Evolutionary conservation across 2,797 vertebrate genomes (phyloP), one percentile per base, ranked within the genome.

Genomic region (Capromys pilorides): DNA sequence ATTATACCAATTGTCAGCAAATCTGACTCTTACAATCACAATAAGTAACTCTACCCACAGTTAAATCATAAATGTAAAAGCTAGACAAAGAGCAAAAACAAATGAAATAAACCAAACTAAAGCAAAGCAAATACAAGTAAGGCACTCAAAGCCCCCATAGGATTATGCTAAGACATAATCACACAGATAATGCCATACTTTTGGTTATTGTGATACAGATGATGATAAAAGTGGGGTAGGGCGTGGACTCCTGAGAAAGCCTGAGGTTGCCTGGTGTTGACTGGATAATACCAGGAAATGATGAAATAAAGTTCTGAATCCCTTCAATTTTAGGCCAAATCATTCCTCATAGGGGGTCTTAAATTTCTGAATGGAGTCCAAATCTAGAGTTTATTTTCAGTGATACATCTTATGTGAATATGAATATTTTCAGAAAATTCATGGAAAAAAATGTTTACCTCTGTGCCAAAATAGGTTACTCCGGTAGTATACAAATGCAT

Each of bases 231-330:
- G 59, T 10, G 31, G 28, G 13, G 26, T 12, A 57, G 62, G 12
- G 6, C 3, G 0, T 4, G 41, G 28, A 7, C 2, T 64, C 13
- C 0, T 2, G 45, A 7, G 21, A 26, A 8, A 0, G 0, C 33
- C 26, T 18, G 31, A 28, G 26, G 8, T 57, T 18, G 22, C 7
- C 39, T 31, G 36, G 19, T 18, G 21, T 0, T 13, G 83, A 19
- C 4, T 1, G 11, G 61, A 18, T 13, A 83, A 62, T 4, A 41
- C 5, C 51, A 1, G 18, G 10, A 0, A 22, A 9, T 7, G 7
- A n/a, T 24, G 1, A 7, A 14, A 24, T 0, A 5, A 36, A 13
- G 7, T 11, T 2, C 0, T 4, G 16, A 6, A 8, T 5, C 8
- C 10, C 19, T 13, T 39, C 75, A 16, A n/a, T 26, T 61, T 61